Base-by-base conservation (phyloP, 2,888 invertebrate species). In the Himalopsyche kuldschensis region DNA sequence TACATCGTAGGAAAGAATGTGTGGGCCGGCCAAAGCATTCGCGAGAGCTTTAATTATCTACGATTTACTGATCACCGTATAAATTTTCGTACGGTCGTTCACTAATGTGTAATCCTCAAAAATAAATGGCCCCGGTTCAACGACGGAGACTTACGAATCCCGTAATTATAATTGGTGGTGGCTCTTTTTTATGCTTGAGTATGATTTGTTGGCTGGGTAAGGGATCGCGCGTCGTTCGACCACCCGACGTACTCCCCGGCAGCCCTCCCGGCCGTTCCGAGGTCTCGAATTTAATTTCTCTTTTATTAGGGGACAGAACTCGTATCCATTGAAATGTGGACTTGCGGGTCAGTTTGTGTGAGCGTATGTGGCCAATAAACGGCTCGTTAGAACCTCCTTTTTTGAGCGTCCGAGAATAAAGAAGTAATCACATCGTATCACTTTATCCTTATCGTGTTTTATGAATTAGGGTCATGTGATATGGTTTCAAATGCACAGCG, bases 31-130 rank as follows among this genome's bases (percentile, higher is more conserved):
- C 20, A 15, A 69, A 69, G 30, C 27, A 69, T 69, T 15, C 6
- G 69, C 69, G 30, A 30, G 69, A 69, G 69, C 30, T 69, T 69
- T 69, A 69, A 69, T 69, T 69, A 27, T 69, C 11, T 11, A 69
- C 20, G 11, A 69, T 69, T 69, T 69, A 69, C 69, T 69, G 69
- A 69, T 69, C 69, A 47, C 41, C 27, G 78, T 46, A 78, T 35
- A 35, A 41, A 47, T 78, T 79, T 27, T 47, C 27, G 75, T 31
- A 48, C 31, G 81, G 32, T 80, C 82, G 55, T 31, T 82, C 85
- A 84, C 84, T 85, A 82, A 85, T 84, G 82, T 85, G 85, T 85
- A 84, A 85, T 85, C 85, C 85, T 85, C 84, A 85, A 85, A 85
- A 85, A 85, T 85, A 84, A 84, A 85, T 85, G 85, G 85, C 63